Evolutionary conservation across 2,113 vertebrate species (phyloP).

Genomic region (Natator depressus): DNA sequence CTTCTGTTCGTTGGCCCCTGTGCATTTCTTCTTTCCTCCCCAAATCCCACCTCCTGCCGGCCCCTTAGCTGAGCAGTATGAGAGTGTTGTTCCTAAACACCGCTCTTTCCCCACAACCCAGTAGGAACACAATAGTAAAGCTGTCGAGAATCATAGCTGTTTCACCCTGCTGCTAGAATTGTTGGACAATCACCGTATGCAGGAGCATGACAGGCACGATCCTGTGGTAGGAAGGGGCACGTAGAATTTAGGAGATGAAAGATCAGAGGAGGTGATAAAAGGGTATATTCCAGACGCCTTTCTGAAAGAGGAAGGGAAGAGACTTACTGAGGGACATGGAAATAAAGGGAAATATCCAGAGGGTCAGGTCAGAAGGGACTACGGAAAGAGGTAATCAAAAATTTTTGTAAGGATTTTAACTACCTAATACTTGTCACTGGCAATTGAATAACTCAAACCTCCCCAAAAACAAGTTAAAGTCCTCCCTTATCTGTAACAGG

Average conservation of each 20-base stretch:
- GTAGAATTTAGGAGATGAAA: background rate
- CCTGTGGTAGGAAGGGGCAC: background rate
- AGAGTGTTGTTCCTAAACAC: background rate
- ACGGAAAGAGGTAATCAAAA: background rate
- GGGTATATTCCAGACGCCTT: background rate
- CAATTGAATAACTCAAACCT: background rate
- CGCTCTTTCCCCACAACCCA: background rate
- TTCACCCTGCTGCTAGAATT: background rate
- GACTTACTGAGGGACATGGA: background rate
- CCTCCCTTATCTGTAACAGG: background rate
- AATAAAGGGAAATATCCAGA: background rate
- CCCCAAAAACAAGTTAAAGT: background rate
- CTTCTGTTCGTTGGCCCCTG: background rate
- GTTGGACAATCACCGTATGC: background rate
- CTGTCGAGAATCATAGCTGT: background rate
- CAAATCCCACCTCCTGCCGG: background rate
- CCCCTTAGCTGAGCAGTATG: background rate
- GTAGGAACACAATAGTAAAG: background rate
- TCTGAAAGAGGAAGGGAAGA: background rate
- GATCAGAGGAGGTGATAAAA: background rate
- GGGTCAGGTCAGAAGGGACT: background rate
- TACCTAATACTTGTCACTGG: background rate
- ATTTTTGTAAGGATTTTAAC: background rate
- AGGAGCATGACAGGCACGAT: background rate
- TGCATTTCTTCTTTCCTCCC: background rate